Evolutionary conservation across 2,113 vertebrate genomes (phyloP).

Genomic region (Spizaetus ornatus): DNA sequence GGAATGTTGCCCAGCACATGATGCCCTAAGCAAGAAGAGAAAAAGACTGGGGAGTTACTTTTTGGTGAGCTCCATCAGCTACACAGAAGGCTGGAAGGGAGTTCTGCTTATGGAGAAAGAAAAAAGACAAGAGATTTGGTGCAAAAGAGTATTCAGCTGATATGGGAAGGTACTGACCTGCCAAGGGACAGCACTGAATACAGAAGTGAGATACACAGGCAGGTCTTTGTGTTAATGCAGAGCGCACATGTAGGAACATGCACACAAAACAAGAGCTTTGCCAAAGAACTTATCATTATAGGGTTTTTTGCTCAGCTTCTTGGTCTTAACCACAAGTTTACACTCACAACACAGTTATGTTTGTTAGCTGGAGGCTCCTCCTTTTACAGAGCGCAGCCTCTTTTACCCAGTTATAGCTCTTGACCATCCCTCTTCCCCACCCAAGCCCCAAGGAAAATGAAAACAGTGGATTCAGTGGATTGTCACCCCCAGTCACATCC

Average conservation of each 20-base stretch:
- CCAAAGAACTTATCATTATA: neutral
- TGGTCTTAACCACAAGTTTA: neutral
- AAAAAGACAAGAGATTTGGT: neutral
- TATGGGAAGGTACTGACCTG: neutral
- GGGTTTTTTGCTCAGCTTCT: neutral
- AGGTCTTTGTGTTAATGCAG: neutral
- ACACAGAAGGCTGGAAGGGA: neutral
- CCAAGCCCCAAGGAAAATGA: neutral
- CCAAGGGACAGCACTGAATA: neutral
- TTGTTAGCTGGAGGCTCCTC: neutral
- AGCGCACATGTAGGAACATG: accelerated
- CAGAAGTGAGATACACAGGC: neutral
- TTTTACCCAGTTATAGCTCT: neutral
- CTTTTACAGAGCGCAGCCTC: neutral
- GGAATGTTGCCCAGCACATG: neutral
- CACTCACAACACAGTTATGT: neutral
- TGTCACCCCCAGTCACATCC: neutral
- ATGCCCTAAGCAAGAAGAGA: neutral
- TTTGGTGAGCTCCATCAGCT: neutral
- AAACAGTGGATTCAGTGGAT: neutral
- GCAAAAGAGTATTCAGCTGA: neutral
- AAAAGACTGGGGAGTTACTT: neutral
- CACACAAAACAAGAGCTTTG: neutral
- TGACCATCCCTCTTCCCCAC: neutral
- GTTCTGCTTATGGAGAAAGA: neutral